Percentiles rank a stretch among this genome's conserved stretches.
These are phyloP conservation scores for Phyllotreta cruciferae DNA, from an alignment of 2,888 invertebrate species.

Conservation along the genomic window DNA sequence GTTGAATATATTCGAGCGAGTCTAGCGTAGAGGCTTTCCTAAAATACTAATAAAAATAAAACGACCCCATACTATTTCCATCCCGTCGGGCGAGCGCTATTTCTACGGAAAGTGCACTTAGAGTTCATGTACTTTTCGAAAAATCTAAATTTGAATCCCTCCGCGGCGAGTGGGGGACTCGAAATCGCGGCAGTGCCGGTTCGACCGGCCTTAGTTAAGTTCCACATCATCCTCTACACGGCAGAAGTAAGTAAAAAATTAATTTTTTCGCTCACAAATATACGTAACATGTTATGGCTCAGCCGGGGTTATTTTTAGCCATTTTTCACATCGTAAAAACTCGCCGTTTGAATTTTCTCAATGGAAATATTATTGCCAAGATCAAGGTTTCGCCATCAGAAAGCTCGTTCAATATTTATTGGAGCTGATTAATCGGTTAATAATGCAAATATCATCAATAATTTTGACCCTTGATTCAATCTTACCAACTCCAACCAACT, in stretches of 20 bases:
- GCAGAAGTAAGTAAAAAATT: conserved; percentile 51
- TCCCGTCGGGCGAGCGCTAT: conserved; percentile 24
- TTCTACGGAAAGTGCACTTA: conserved; percentile 39
- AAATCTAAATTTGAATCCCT: conserved; percentile 51
- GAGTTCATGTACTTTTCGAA: conserved; percentile 45
- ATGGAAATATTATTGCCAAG: too few species aligned
- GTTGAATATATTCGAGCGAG: conserved; percentile 22
- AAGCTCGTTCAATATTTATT: too few species aligned
- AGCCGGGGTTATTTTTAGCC: conserved; percentile 20
- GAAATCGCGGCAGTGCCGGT: conserved; percentile 53
- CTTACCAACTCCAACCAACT: not conserved
- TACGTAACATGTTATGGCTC: conserved; percentile 4
- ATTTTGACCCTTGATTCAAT: too few species aligned
- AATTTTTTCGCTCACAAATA: conserved; percentile 18
- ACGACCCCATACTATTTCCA: conserved; percentile 6
- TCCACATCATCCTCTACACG: conserved; percentile 52
- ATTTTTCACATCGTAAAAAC: conserved; percentile 15
- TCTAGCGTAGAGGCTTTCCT: not conserved
- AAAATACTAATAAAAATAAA: not conserved
- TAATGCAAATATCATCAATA: too few species aligned
- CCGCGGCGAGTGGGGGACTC: conserved; percentile 53
- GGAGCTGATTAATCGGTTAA: too few species aligned
- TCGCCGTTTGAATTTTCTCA: too few species aligned
- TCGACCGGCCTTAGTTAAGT: conserved; percentile 55
- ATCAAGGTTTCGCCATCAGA: too few species aligned